A percentile compares a stretch with the other conserved stretches of the same genome.
phyloP scores from a whole-genome alignment of 2,888 invertebrate genomes.

The Hirtodrosophila histrioides region DNA sequence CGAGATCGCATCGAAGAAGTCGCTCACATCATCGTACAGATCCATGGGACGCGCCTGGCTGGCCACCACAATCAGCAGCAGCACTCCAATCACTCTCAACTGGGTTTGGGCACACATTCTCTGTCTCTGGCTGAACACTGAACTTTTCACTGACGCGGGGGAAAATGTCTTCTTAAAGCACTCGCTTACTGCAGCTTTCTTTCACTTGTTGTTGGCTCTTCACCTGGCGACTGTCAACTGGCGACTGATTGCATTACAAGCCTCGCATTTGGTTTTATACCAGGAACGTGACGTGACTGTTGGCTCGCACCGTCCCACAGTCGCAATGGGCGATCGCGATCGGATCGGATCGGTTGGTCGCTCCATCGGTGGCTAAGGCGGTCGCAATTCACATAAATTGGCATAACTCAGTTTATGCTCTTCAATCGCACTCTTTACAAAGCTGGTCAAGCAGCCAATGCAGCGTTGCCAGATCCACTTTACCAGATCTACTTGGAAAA shows the following conservation, averaged over 20 bases:
- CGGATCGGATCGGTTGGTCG: slow-evolving; percentile 1
- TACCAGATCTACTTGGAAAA: not conserved
- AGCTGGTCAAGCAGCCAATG: not conserved
- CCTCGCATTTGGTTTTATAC: slow-evolving; percentile 74
- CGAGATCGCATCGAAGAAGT: slow-evolving; percentile 82
- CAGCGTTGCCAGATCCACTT: slow-evolving; percentile 34
- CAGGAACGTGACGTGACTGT: slow-evolving; percentile 64
- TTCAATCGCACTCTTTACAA: slow-evolving; percentile 10
- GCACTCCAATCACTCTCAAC: slow-evolving; percentile 44
- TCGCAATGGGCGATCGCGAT: slow-evolving; percentile 1
- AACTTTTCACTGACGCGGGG: too few relatives aligned
- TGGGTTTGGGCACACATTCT: slow-evolving; percentile 39
- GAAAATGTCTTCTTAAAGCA: slow-evolving; percentile 3
- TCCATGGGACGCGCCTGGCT: slow-evolving; percentile 76
- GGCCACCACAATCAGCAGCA: slow-evolving; percentile 33
- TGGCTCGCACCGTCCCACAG: slow-evolving; percentile 31
- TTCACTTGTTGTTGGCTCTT: slow-evolving; percentile 42
- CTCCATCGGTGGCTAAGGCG: slow-evolving; percentile 16
- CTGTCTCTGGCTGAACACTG: too few relatives aligned
- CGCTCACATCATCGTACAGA: slow-evolving; percentile 83
- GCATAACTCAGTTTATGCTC: slow-evolving; percentile 19
- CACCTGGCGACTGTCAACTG: slow-evolving; percentile 43
- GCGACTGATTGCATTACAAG: slow-evolving; percentile 67
- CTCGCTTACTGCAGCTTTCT: slow-evolving; percentile 23
- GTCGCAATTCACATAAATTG: slow-evolving; percentile 9